A percentile compares a stretch with the other conserved stretches of the same genome.
Evolutionary conservation across 1,140 invertebrate genomes (phyloP).

Genomic region (Drosophila bipectinata): DNA sequence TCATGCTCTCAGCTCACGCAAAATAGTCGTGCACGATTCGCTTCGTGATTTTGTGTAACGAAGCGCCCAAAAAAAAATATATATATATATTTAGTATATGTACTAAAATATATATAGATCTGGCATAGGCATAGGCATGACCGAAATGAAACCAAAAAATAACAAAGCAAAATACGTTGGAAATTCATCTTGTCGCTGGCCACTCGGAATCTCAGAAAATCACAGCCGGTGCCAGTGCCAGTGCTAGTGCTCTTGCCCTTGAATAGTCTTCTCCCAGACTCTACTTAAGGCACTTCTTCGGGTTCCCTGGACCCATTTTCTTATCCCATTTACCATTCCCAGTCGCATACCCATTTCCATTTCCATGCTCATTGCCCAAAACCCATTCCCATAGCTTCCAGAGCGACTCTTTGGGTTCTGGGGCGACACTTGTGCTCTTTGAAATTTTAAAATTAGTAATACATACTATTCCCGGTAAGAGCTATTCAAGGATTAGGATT

Average conservation of each 20-base stretch:
- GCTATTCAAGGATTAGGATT: too few species aligned
- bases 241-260: neutral
- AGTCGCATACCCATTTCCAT: neutral
- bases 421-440: conserved; percentile 62
- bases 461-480: too few species aligned
- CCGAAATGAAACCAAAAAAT: conserved; percentile 60
- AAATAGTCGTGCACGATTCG: conserved; percentile 84
- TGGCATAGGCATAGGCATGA: conserved; percentile 47
- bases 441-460: neutral
- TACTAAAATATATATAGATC: conserved; percentile 21
- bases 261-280: neutral
- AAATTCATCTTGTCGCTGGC: conserved; percentile 72
- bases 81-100: conserved; percentile 30
- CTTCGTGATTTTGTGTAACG: conserved; percentile 83
- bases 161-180: conserved; percentile 74
- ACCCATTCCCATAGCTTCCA: too few species aligned
- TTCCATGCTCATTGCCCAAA: neutral
- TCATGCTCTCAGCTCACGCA: conserved; percentile 84
- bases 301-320: neutral
- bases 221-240: conserved; percentile 22
- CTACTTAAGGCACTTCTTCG: neutral
- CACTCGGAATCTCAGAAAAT: conserved; percentile 32
- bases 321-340: neutral
- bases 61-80: conserved; percentile 77
- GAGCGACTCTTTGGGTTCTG: conserved; percentile 4